phyloP scores from a whole-genome alignment of 2,888 invertebrate genomes.

The Diadegma fenestrale region DNA sequence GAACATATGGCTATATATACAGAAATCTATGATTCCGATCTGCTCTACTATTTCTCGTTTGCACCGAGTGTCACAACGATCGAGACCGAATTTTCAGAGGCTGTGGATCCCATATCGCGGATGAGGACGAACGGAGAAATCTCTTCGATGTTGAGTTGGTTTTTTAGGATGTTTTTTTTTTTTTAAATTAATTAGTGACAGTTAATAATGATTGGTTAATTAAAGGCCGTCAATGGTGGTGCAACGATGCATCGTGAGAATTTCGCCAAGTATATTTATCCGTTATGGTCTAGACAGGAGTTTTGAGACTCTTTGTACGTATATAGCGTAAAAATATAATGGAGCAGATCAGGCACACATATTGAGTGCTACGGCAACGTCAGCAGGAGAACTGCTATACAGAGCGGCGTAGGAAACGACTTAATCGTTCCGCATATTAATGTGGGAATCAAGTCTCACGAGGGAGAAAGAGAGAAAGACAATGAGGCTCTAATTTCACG shows the following conservation, averaged over 20 bases:
- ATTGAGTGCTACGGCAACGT: conserved; percentile 41
- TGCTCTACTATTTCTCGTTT: conserved; percentile 2
- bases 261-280: background rate
- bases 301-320: conserved; percentile 1
- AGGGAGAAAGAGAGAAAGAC: conserved; percentile 66
- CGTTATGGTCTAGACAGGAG: background rate
- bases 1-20: background rate
- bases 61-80: conserved; percentile 13
- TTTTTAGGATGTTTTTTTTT: background rate
- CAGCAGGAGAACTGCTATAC: conserved; percentile 39
- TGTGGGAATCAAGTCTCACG: conserved; percentile 68
- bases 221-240: background rate
- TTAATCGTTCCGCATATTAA: conserved; percentile 74
- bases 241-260: background rate
- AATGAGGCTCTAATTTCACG: conserved; percentile 74
- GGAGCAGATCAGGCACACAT: conserved; percentile 57
- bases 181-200: background rate
- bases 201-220: background rate
- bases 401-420: conserved; percentile 69
- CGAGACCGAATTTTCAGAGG: background rate
- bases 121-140: background rate
- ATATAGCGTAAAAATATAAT: conserved; percentile 43
- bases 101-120: background rate
- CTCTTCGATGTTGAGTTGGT: background rate
- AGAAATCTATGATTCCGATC: background rate